Evolutionary conservation across 2,888 invertebrate species (phyloP).

Genomic region (Agriopis leucophaearia): DNA sequence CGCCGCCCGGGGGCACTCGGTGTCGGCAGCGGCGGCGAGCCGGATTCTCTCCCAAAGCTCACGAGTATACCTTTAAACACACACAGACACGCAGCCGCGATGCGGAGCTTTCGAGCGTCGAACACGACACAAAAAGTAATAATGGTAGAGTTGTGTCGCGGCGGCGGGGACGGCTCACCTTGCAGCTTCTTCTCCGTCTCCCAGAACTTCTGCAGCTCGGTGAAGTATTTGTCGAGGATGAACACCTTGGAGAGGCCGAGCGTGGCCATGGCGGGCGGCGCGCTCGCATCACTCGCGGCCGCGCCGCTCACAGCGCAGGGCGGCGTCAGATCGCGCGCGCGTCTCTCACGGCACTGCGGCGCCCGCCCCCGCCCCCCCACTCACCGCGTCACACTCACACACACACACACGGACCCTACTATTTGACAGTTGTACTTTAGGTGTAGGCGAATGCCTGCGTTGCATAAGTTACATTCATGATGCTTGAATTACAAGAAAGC

Average conservation of each 20-base stretch:
- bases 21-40: slow-evolving; percentile 13
- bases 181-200: slow-evolving; percentile 98
- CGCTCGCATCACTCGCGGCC: slow-evolving; percentile 70
- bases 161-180: slow-evolving; percentile 88
- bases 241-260: slow-evolving; percentile 98
- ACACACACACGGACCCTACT: slow-evolving; percentile 15
- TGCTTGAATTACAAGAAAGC: background rate
- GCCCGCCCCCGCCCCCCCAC: slow-evolving; percentile 33
- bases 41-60: slow-evolving; percentile 35
- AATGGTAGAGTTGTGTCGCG: slow-evolving; percentile 9
- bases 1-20: background rate
- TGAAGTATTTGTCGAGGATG: slow-evolving; percentile 99
- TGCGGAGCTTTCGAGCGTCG: slow-evolving; percentile 56
- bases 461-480: background rate
- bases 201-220: slow-evolving; percentile 98
- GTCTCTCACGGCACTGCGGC: slow-evolving; percentile 45
- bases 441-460: slow-evolving; percentile 5
- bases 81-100: slow-evolving; percentile 45
- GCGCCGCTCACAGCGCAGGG: slow-evolving; percentile 49
- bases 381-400: slow-evolving; percentile 20
- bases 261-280: slow-evolving; percentile 93
- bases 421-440: slow-evolving; percentile 50
- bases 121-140: slow-evolving; percentile 58
- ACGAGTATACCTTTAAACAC: slow-evolving; percentile 42
- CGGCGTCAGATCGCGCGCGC: slow-evolving; percentile 70